Conservation (phyloP, 1,140 invertebrate genomes). For the Calephelis virginiensis region DNA sequence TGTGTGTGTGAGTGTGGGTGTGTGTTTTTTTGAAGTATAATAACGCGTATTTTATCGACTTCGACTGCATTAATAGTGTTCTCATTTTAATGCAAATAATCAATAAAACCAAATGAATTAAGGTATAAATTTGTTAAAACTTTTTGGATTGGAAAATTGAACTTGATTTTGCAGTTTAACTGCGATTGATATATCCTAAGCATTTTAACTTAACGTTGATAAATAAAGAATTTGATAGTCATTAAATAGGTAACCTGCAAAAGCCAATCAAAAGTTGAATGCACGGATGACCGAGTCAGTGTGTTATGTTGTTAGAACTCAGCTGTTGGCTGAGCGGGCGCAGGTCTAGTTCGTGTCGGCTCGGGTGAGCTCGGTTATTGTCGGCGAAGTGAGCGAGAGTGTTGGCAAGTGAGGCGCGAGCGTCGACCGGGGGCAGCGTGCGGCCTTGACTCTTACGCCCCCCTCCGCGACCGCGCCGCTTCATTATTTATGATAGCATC, state of each 20-base stretch:
- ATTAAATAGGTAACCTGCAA: conserved; percentile 37
- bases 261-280: conserved; percentile 77
- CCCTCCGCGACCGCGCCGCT: conserved; percentile 49
- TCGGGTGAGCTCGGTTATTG: conserved; percentile 47
- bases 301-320: conserved; percentile 76
- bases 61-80: too few species aligned
- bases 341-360: conserved; percentile 70
- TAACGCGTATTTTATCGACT: too few species aligned
- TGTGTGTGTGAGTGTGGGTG: too few species aligned
- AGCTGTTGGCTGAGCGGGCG: conserved; percentile 72
- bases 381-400: conserved; percentile 60
- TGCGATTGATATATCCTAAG: not conserved
- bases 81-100: too few species aligned
- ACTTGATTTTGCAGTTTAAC: too few species aligned
- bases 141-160: too few species aligned
- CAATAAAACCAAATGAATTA: too few species aligned
- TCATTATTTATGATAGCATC: conserved; percentile 77
- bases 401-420: conserved; percentile 69
- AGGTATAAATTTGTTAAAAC: too few species aligned
- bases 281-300: conserved; percentile 78
- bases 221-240: conserved; percentile 19
- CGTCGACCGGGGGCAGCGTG: conserved; percentile 82
- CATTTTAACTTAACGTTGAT: not conserved
- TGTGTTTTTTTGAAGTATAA: too few species aligned
- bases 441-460: conserved; percentile 83